Evolutionary conservation across 2,797 vertebrate species (phyloP).

Genomic region (Hoplostethus atlanticus): DNA sequence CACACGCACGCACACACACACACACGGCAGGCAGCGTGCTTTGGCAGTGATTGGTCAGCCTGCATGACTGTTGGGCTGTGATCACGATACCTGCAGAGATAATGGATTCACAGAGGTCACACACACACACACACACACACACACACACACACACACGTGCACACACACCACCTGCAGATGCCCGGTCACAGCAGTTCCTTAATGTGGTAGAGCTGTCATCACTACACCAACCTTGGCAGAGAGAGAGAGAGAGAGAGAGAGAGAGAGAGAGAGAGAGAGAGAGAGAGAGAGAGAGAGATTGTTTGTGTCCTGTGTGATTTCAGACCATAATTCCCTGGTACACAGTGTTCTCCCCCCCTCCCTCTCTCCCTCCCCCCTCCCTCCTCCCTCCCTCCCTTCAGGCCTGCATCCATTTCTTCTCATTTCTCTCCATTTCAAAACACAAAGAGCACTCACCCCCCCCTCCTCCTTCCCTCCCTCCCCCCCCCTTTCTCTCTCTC

Average conservation of each 20-base stretch:
- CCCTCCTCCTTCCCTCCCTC: neutral
- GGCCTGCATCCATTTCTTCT: conserved; percentile 48
- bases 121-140: conserved; percentile 14
- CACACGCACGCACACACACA: conserved; percentile 19
- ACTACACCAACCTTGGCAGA: conserved; percentile 22
- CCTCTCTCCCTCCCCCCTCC: conserved; percentile 13
- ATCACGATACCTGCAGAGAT: conserved; percentile 72
- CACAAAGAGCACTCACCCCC: conserved; percentile 33
- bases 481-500: conserved; percentile 11
- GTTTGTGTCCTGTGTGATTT: conserved; percentile 62
- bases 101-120: conserved; percentile 71
- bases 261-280: neutral
- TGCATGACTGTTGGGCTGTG: conserved; percentile 56
- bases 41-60: conserved; percentile 60
- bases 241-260: neutral
- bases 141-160: neutral
- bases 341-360: conserved; percentile 41
- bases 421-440: conserved; percentile 52
- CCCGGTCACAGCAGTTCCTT: conserved; percentile 50
- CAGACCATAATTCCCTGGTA: conserved; percentile 59
- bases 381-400: conserved; percentile 28
- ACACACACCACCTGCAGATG: conserved; percentile 38
- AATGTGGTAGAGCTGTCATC: conserved; percentile 71
- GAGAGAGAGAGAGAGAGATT: conserved; percentile 20
- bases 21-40: conserved; percentile 14